These are phyloP conservation scores for Chaenocephalus aceratus DNA, from an alignment of 2,113 vertebrate genomes.

Conservation along the genomic window DNA sequence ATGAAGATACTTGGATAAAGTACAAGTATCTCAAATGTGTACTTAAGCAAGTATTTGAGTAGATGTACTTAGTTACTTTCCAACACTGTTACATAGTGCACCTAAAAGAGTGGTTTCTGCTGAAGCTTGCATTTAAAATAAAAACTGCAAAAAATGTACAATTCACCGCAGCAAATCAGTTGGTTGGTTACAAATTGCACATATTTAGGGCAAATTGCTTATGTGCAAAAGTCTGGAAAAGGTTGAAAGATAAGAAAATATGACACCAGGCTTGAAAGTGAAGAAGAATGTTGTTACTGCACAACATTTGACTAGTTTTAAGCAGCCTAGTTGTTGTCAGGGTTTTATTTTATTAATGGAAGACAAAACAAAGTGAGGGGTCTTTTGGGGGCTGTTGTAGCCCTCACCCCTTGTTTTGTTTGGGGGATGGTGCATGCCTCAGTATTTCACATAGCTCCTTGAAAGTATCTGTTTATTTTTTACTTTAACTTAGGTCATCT, in stretches of 20 bases:
- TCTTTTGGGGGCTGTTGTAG: slow-evolving; percentile 33
- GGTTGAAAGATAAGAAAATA: slow-evolving; percentile 8
- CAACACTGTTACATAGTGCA: too few relatives aligned
- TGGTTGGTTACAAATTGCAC: background rate
- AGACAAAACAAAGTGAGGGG: background rate
- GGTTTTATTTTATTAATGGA: background rate
- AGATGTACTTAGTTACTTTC: too few relatives aligned
- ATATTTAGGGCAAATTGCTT: background rate
- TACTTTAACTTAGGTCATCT: background rate
- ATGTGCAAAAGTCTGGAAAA: background rate
- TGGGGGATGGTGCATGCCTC: slow-evolving; percentile 86
- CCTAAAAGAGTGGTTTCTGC: too few relatives aligned
- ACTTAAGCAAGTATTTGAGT: too few relatives aligned
- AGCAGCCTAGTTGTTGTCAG: background rate
- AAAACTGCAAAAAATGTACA: background rate
- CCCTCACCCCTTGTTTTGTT: slow-evolving; percentile 85
- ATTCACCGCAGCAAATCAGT: background rate
- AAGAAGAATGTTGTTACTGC: background rate
- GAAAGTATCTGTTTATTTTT: slow-evolving; percentile 4
- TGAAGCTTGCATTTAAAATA: too few relatives aligned
- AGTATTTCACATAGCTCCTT: slow-evolving; percentile 28
- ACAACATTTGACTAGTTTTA: background rate
- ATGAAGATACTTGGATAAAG: too few relatives aligned
- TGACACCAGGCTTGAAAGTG: slow-evolving; percentile 1
- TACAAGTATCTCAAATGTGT: too few relatives aligned